These are phyloP conservation scores for Drosophila setifemur DNA, from an alignment of 1,140 invertebrate genomes.

Conservation along the genomic window DNA sequence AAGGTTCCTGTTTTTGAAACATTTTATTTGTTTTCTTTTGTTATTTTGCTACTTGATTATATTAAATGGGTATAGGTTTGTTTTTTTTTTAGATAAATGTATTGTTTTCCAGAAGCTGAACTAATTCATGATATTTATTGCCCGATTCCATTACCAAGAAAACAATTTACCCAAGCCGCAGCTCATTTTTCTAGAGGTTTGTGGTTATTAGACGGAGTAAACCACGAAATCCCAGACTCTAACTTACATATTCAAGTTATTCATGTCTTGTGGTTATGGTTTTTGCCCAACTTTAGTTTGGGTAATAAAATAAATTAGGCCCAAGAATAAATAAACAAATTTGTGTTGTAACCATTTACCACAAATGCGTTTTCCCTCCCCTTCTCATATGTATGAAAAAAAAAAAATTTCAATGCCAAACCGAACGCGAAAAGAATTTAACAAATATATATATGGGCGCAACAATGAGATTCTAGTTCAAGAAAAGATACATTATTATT, in stretches of 20 bases:
- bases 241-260: conserved; percentile 38
- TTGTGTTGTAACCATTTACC: conserved; percentile 25
- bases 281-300: conserved; percentile 26
- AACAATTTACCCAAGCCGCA: conserved; percentile 21
- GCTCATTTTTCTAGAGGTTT: conserved; percentile 12
- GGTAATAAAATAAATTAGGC: conserved; percentile 37
- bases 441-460: conserved; percentile 2
- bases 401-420: conserved; percentile 36
- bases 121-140: conserved; percentile 19
- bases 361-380: neutral
- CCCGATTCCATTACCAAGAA: conserved; percentile 16
- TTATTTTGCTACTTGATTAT: neutral
- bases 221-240: conserved; percentile 33
- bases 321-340: conserved; percentile 26
- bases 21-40: conserved; percentile 5
- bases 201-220: neutral
- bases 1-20: conserved; percentile 17
- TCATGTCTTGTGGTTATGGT: conserved; percentile 25
- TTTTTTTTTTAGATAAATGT: conserved; percentile 1
- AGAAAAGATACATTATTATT: conserved; percentile 35
- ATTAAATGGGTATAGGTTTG: neutral
- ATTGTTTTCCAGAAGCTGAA: conserved; percentile 1
- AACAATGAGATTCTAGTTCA: conserved; percentile 42
- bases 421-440: conserved; percentile 37
- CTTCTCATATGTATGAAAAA: neutral